These are phyloP conservation scores for Mormyrus proboscirostris DNA, from an alignment of 2,797 vertebrate species.

Conservation along the genomic window DNA sequence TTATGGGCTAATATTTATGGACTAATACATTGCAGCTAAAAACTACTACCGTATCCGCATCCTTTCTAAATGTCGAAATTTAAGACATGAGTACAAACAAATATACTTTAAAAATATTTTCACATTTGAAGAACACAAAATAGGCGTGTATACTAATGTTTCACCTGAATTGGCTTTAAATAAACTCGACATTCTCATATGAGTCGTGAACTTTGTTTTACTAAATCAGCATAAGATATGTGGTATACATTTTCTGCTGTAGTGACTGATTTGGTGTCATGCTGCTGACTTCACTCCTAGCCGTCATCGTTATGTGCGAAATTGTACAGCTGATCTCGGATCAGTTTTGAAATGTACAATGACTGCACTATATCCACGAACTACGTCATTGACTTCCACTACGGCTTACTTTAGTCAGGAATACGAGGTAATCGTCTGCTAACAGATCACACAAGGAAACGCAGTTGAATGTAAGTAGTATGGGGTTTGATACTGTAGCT, in stretches of 20 bases:
- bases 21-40: not conserved
- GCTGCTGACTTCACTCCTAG: not conserved
- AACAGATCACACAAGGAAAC: not conserved
- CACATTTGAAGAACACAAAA: not conserved
- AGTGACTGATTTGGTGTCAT: not conserved
- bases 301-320: not conserved
- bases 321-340: not conserved
- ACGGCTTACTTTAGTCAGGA: not conserved
- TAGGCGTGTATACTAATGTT: not conserved
- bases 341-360: not conserved
- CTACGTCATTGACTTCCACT: not conserved
- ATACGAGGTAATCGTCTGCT: not conserved
- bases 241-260: not conserved
- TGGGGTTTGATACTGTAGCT: not conserved
- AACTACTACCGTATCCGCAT: not conserved
- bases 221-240: not conserved
- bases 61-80: not conserved
- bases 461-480: not conserved
- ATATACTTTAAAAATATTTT: not conserved
- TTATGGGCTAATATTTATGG: not conserved
- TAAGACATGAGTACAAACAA: not conserved
- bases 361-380: not conserved
- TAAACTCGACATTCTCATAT: not conserved
- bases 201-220: not conserved
- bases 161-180: not conserved